Base-by-base conservation (phyloP, 2,113 vertebrate species). In the Elaphurus davidianus region DNA sequence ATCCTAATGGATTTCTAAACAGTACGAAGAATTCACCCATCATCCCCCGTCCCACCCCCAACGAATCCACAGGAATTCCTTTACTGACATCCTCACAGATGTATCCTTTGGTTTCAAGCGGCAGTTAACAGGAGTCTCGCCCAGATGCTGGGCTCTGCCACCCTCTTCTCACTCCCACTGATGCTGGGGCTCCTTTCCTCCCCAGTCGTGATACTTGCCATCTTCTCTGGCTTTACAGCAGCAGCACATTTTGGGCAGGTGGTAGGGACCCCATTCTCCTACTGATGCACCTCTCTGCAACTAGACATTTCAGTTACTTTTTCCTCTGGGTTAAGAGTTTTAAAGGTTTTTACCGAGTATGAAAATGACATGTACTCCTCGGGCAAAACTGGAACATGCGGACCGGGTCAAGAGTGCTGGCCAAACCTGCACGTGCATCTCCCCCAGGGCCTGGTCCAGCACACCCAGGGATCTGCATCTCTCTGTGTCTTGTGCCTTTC, bases 51-150 rank as follows among this genome's bases (percentile, higher is more conserved):
- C 57, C 28, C 9, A 17, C 45, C 33, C 47, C 64, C 50, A 67
- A 45, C 14, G 7, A 85, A 79, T 57, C 57, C 59, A 27, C 14
- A 5, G 11, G 54, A 67, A 60, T 60, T 59, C 33, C 62, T 60
- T n/a, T 12, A 50, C 33, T 25, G 60, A 82, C 27, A 60, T 21
- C 43, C 21, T 74, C 45, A 62, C 40, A 59, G 84, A 59, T 8
- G 3, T 43, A 15, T 15, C 5, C 12, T 43, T 25, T 76, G 40
- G 13, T n/a, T 33, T n/a, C 0, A 2, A 2, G 0, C 2, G 2
- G 79, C 27, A 33, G 84, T 40, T 74, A 43, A 55, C 71, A 33
- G 3, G 21, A 64, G 52, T 19, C 9, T 40, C 1, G 4, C 64
- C 79, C 76, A 5, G 6, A 54, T 59, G 54, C 62, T 47, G 89